Base-by-base conservation (phyloP, 2,888 invertebrate species). In the Patella ulyssiponensis region DNA sequence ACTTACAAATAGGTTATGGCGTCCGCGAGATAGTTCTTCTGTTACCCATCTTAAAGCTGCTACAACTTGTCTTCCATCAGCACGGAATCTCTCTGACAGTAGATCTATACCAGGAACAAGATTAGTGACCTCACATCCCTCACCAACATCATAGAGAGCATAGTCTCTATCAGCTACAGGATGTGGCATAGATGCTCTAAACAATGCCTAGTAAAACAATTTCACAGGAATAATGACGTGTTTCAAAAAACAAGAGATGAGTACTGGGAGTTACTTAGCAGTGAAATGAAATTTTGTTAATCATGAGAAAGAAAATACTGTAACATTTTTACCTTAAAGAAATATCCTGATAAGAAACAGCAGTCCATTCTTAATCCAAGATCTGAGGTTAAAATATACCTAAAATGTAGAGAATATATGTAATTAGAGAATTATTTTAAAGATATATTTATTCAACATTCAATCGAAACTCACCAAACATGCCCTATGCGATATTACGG, bases 91-190 rank as follows among this genome's bases (percentile, higher is more conserved):
- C 76, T 92, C 91, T 7, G 90, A 90, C 69, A 91, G 82, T 7
- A 91, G 82, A 79, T 91, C 89, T 7, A 91, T 80, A 7, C 91
- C 91, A 14, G 91, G 90, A 52, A 91, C 85, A 52, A 91, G 85
- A 80, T 86, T 84, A 23, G 88, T 88, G 27, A 91, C 89, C 82
- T 90, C 90, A 84, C 88, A 90, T 5, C 89, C 90, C 76, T 90
- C 89, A 0, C 91, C 91, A 3, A 91, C 87, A 78, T 90, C 89
- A 79, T 91, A 91, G 80, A 89, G 82, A 52, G 91, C 91, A 83
- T 91, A 92, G 81, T 91, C 91, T 71, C 89, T 77, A 83, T 92
- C 91, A 75, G 91, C 86, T 33, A 79, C 85, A 7, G 91, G 91
- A 82, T 91, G 91, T 51, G 91, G 91, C 76, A 91, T 80, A 2